Conservation (phyloP, 2,888 invertebrate genomes). For the Opisthograptis luteolata region DNA sequence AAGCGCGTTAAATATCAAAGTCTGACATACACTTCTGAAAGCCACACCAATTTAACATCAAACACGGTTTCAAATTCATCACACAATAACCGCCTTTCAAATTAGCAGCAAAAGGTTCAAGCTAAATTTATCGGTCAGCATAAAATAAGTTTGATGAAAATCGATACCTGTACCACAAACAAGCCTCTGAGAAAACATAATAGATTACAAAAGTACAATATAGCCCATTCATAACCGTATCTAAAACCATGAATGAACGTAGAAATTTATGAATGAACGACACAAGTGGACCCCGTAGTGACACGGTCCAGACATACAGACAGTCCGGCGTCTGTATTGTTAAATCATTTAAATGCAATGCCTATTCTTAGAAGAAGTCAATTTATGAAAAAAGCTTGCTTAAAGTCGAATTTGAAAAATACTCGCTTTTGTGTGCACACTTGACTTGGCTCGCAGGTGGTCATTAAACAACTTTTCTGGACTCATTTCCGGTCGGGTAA, state of each 20-base stretch:
- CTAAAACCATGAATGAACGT: conserved; percentile 67
- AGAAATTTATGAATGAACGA: conserved; percentile 57
- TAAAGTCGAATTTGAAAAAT: conserved; percentile 3
- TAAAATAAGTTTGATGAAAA: conserved; percentile 27
- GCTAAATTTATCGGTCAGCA: neutral
- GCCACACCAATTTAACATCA: neutral
- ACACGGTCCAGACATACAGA: conserved; percentile 61
- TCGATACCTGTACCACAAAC: conserved; percentile 53
- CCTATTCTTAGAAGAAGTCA: conserved; percentile 48
- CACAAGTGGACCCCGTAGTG: conserved; percentile 64
- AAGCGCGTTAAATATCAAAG: conserved; percentile 45
- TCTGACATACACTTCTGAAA: conserved; percentile 30
- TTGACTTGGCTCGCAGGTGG: conserved; percentile 60
- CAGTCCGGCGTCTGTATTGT: conserved; percentile 62
- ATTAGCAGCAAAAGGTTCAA: neutral
- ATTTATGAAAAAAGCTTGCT: neutral
- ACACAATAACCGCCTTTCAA: no score
- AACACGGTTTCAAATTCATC: no score
- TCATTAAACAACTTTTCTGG: conserved; percentile 71
- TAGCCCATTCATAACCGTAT: conserved; percentile 64
- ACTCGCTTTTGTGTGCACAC: conserved; percentile 18
- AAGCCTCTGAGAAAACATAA: conserved; percentile 46
- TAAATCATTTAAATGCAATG: conserved; percentile 57
- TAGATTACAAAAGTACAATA: conserved; percentile 45
- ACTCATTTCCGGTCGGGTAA: conserved; percentile 67